Percentiles rank a stretch among this genome's conserved stretches.
Conservation (phyloP, 2,797 vertebrate genomes). For the Sebastes nivosus region DNA sequence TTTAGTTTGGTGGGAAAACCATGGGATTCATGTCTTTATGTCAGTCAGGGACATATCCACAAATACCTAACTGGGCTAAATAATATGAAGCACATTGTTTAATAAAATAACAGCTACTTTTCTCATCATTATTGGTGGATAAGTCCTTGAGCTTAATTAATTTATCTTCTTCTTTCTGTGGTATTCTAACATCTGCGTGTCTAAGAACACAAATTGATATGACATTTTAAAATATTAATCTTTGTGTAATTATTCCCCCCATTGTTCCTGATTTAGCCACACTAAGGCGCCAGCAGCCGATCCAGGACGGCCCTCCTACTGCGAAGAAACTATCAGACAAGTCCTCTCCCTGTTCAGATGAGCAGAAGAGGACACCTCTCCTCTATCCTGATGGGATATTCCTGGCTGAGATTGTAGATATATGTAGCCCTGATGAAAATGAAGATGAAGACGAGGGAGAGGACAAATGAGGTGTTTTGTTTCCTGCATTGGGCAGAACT, state of each 20-base stretch:
- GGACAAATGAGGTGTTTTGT: not conserved
- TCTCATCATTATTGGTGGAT: not conserved
- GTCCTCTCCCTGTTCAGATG: not conserved
- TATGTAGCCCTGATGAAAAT: conserved; percentile 63
- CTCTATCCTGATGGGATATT: conserved; percentile 62
- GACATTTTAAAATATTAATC: not conserved
- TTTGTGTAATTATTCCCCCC: not conserved
- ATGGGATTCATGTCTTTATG: not conserved
- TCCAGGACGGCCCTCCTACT: conserved; percentile 34
- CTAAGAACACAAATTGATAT: not conserved
- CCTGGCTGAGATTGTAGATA: conserved; percentile 55
- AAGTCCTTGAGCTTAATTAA: not conserved
- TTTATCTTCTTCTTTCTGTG: not conserved
- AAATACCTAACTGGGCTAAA: not conserved
- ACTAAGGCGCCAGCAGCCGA: conserved; percentile 51
- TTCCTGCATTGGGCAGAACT: not conserved
- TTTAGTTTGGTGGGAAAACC: not conserved
- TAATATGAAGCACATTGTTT: not conserved
- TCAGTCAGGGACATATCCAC: conserved; percentile 24
- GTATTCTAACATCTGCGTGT: not conserved
- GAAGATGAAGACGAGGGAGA: conserved; percentile 53
- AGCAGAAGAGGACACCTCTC: not conserved
- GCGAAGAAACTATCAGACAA: not conserved
- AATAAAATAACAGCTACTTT: not conserved
- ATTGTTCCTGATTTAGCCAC: conserved; percentile 54